Evolutionary conservation across 2,113 vertebrate genomes (phyloP), one percentile per base, ranked within the genome.

Genomic region (Anthoscopus minutus): DNA sequence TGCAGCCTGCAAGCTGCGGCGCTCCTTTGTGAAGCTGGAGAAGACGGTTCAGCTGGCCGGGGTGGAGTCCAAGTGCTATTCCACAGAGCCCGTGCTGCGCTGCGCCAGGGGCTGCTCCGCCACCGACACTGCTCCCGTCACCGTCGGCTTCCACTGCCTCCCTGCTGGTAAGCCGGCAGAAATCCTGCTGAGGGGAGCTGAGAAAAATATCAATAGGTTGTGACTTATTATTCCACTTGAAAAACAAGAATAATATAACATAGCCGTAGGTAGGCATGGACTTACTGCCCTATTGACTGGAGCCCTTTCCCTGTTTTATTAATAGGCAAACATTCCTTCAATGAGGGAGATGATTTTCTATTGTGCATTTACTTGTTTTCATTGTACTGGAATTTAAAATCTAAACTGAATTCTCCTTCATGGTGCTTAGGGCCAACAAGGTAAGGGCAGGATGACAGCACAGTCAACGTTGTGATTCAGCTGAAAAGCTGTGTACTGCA

Each of bases 121-220:
- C 42, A 92, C 96, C 33, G 96, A 77, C 61, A 98, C 96, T 60
- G 82, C 96, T 27, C 45, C 91, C 1, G 96, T 97, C 71, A 97
- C 94, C 31, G 89, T 98, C 25, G 97, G 97, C 67, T 98, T 97
- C 97, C 98, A 98, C 96, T 98, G 98, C 35, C 28, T 97, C 56
- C 86, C 98, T 58, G 54, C 74, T 53, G 96, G 98, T 98, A 91
- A 98, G 97, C 60, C 37, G 15, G 18, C 20, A 69, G 33, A 56
- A 56, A 66, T 35, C n/a, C 58, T 35, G 4, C 33, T 7, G 27
- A 37, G 15, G 6, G n/a, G 13, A 81, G 47, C 53, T 50, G 56
- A 30, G 72, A 19, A 6, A 54, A 31, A 6, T 8, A 9, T 16
- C 5, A 17, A 28, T 2, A 50, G 38, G 3, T 24, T n/a, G 31